A percentile compares a stretch with the other conserved stretches of the same genome.
These are phyloP conservation scores for Echinops telfairi DNA, from an alignment of 2,113 vertebrate species.

Conservation along the genomic window DNA sequence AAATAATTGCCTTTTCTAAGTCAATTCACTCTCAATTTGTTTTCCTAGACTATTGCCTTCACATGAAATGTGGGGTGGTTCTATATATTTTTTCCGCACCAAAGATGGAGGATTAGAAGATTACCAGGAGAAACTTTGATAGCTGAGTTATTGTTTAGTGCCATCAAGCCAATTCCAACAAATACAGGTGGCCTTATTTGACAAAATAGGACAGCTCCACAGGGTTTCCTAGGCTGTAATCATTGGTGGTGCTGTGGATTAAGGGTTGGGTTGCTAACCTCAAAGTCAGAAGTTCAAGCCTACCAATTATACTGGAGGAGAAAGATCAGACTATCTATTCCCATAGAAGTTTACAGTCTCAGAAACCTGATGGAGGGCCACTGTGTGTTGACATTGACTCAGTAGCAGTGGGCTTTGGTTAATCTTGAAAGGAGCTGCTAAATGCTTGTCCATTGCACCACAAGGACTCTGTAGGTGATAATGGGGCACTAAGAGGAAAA, in stretches of 20 bases:
- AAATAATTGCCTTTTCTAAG: conserved; percentile 23
- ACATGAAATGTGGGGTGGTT: conserved; percentile 9
- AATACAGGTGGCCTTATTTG: neutral
- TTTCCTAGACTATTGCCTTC: neutral
- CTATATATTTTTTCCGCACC: neutral
- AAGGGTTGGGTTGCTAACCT: no score
- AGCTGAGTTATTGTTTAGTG: neutral
- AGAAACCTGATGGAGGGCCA: no score
- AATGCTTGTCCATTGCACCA: neutral
- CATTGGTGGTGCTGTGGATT: neutral
- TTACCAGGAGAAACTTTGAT: neutral
- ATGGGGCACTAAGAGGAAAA: neutral
- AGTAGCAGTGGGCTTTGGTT: no score
- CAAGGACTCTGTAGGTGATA: neutral
- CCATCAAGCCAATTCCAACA: neutral
- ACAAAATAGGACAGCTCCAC: neutral
- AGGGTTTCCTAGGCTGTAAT: neutral
- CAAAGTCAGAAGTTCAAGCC: no score
- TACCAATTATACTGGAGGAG: no score
- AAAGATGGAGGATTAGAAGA: neutral
- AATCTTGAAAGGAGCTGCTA: neutral
- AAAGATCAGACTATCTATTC: no score
- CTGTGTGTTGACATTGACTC: no score
- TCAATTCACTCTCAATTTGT: neutral
- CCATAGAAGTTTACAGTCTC: no score